A percentile compares a stretch with the other conserved stretches of the same genome.
Conservation (phyloP, 53 echinoderm and acorn worm genomes). For the Arbacia lixula region DNA sequence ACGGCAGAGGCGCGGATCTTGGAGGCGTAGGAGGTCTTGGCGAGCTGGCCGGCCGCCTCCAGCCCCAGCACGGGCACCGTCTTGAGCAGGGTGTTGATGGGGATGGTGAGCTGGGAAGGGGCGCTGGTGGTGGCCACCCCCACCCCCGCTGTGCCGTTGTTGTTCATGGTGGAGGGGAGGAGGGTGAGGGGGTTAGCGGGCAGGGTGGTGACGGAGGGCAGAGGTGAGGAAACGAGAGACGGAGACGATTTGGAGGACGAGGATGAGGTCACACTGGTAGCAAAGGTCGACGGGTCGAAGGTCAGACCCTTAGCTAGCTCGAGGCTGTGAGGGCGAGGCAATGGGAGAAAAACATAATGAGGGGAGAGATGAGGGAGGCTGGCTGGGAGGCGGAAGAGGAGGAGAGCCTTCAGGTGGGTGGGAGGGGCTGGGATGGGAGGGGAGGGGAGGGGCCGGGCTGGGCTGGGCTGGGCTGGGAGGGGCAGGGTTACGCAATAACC, state of each 20-base stretch:
- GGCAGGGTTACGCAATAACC: background rate
- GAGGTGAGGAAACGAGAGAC: slow-evolving; percentile 66
- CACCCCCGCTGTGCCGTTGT: slow-evolving; percentile 10
- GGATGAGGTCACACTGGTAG: slow-evolving; percentile 92
- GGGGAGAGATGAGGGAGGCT: slow-evolving; percentile 37
- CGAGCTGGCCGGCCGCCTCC: slow-evolving; percentile 80
- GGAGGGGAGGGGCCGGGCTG: background rate
- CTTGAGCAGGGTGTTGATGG: slow-evolving; percentile 86
- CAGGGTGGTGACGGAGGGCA: slow-evolving; percentile 82
- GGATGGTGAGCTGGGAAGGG: slow-evolving; percentile 51
- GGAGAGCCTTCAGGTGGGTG: background rate
- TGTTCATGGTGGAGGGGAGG: slow-evolving; percentile 60
- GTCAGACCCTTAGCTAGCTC: slow-evolving; percentile 99
- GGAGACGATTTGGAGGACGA: slow-evolving; percentile 92
- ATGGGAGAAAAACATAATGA: slow-evolving; percentile 59
- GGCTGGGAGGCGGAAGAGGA: slow-evolving; percentile 14
- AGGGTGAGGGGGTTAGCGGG: slow-evolving; percentile 79
- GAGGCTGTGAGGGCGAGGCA: slow-evolving; percentile 80
- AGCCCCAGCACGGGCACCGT: slow-evolving; percentile 88
- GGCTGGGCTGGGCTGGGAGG: background rate
- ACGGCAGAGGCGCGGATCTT: slow-evolving; percentile 86
- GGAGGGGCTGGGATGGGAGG: background rate
- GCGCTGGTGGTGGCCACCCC: slow-evolving; percentile 1
- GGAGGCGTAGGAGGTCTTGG: slow-evolving; percentile 78
- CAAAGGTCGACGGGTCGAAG: slow-evolving; percentile 86